phyloP scores from a whole-genome alignment of 2,888 invertebrate species.

The Rotaria macrura region DNA sequence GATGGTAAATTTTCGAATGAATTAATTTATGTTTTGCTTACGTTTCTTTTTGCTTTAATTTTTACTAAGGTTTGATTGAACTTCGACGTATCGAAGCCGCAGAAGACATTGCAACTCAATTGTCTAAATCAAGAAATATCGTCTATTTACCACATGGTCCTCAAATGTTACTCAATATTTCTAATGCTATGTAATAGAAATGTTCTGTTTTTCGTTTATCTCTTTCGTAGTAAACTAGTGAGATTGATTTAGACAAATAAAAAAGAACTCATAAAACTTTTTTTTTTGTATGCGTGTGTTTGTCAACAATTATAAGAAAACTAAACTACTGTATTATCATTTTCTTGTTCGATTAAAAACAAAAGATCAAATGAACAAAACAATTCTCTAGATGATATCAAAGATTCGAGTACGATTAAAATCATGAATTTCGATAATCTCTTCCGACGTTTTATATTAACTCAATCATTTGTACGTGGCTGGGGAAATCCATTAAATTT shows the following conservation, averaged over 20 bases:
- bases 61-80: conserved; percentile 71
- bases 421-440: background rate
- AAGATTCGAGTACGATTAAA: background rate
- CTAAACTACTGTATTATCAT: background rate
- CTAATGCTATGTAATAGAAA: background rate
- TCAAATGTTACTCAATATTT: conserved; percentile 61
- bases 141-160: conserved; percentile 83
- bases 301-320: background rate
- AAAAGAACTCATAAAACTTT: background rate
- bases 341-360: no score
- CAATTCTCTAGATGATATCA: background rate
- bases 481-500: background rate
- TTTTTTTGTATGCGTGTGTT: background rate
- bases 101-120: conserved; percentile 93
- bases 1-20: conserved; percentile 53
- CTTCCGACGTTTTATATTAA: background rate
- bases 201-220: background rate
- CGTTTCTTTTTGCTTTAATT: background rate
- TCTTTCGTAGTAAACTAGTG: no score
- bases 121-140: conserved; percentile 84
- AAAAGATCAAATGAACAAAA: no score
- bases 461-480: background rate
- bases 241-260: background rate
- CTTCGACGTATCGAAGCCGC: conserved; percentile 94
- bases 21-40: no score